These are phyloP conservation scores for Haplochromis vanheusdeni DNA, from an alignment of 2,113 vertebrate genomes.

Conservation along the genomic window DNA sequence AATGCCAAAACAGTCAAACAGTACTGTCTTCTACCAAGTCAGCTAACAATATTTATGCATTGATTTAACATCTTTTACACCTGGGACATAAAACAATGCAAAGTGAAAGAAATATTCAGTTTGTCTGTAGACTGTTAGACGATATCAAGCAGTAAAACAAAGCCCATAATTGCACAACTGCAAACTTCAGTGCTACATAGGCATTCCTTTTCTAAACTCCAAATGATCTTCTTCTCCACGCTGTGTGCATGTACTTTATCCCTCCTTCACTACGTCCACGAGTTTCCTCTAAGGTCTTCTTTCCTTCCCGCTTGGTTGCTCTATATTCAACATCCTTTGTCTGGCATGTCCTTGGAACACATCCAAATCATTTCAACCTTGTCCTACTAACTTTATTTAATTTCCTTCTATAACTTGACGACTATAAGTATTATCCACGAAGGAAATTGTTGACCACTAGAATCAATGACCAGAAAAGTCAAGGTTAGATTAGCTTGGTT, in stretches of 20 bases:
- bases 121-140: background rate
- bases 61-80: background rate
- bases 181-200: background rate
- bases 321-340: background rate
- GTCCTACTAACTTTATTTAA: background rate
- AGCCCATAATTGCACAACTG: background rate
- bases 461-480: background rate
- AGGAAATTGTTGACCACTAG: background rate
- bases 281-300: background rate
- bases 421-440: background rate
- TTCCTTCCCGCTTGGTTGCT: background rate
- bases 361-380: background rate
- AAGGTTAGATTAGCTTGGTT: background rate
- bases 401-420: background rate
- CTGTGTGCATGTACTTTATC: background rate
- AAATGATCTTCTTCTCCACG: background rate
- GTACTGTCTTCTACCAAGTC: background rate
- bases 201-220: background rate
- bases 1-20: background rate
- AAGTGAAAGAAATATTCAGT: background rate
- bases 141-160: fast-evolving
- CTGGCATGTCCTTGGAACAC: background rate
- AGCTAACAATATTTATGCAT: background rate
- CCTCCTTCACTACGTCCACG: background rate
- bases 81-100: background rate